A percentile compares a stretch with the other conserved stretches of the same genome.
These are phyloP conservation scores for Pecten maximus DNA, from an alignment of 2,888 invertebrate species.

Conservation along the genomic window DNA sequence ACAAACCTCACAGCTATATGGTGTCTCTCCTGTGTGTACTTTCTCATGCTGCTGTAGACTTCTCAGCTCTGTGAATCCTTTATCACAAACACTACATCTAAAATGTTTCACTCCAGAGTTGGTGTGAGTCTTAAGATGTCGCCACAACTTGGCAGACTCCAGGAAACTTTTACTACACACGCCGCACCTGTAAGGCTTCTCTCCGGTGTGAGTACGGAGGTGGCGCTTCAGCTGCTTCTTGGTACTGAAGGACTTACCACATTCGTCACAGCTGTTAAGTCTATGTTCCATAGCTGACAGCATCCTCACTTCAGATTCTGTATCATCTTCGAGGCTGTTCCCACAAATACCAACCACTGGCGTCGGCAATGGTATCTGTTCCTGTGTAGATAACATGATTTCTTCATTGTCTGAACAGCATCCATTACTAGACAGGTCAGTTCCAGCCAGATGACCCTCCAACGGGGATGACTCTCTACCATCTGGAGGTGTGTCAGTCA, in stretches of 20 bases:
- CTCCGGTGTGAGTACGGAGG: neutral
- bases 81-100: constrained; percentile 36
- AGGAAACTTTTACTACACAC: neutral
- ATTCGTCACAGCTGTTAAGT: neutral
- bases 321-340: neutral
- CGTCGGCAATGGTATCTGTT: neutral
- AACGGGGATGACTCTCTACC: neutral
- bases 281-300: neutral
- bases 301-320: neutral
- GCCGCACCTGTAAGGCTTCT: neutral
- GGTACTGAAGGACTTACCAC: neutral
- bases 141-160: neutral
- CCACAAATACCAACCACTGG: neutral
- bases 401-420: neutral
- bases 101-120: neutral
- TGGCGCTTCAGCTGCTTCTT: neutral
- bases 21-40: constrained; percentile 53
- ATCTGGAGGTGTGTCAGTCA: neutral
- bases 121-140: neutral
- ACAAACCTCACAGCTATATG: constrained; percentile 52
- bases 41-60: constrained; percentile 49
- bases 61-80: constrained; percentile 48
- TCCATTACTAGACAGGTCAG: neutral
- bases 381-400: neutral
- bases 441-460: too few relatives aligned